These are phyloP conservation scores for Calidris pugnax DNA, from an alignment of 2,113 vertebrate genomes.

Conservation along the genomic window DNA sequence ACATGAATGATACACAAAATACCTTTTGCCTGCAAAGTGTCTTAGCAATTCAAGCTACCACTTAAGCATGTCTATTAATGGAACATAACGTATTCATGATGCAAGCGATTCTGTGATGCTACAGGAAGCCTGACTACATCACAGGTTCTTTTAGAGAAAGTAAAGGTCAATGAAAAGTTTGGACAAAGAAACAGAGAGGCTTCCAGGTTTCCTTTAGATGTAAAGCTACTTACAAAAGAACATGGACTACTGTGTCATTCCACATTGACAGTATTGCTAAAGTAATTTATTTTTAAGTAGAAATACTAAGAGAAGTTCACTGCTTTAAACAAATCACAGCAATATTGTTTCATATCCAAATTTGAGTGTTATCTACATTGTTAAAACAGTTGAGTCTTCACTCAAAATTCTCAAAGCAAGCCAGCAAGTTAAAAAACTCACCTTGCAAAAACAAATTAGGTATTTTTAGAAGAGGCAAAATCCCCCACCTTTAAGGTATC, in stretches of 20 bases:
- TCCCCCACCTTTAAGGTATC: not conserved
- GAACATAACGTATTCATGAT: not conserved
- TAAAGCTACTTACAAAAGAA: not conserved
- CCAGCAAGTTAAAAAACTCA: not conserved
- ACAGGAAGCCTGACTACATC: not conserved
- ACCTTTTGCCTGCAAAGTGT: not conserved
- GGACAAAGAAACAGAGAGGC: not conserved
- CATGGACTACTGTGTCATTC: not conserved
- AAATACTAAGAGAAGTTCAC: not conserved
- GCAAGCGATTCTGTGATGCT: not conserved
- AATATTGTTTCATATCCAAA: fast-evolving
- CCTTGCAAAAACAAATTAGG: not conserved
- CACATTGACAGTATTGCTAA: not conserved
- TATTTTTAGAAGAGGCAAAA: not conserved
- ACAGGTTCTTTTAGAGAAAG: not conserved
- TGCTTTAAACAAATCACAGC: not conserved
- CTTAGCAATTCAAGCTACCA: not conserved
- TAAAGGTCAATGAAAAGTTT: not conserved
- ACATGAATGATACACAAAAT: not conserved
- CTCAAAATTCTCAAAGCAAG: not conserved
- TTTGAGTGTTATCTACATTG: not conserved
- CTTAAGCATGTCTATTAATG: fast-evolving
- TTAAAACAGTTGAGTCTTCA: not conserved
- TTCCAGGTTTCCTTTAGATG: not conserved
- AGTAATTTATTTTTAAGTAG: not conserved